Evolutionary conservation across 2,113 vertebrate genomes (phyloP), one percentile per base, ranked within the genome.

Genomic region (Chaetodon trifascialis): DNA sequence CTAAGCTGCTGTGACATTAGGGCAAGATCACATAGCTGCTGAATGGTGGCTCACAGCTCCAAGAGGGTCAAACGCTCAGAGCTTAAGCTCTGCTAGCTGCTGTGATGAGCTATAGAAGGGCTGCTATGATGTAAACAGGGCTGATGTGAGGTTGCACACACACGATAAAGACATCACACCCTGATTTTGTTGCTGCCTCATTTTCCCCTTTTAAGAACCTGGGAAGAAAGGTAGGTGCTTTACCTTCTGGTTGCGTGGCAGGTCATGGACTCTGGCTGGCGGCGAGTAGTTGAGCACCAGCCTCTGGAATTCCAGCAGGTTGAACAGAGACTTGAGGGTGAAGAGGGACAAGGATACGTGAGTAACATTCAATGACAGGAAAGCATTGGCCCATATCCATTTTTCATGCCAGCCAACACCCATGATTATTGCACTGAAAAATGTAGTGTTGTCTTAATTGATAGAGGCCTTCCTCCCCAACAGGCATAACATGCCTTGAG

Each of bases 191-290:
- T 44, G 17, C 62, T 5, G 34, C 47, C 65, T 68, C 2, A 11
- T 40, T 63, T 23, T 49, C 21, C 47, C 54, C 8, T 10, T 63
- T 14, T 0, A 2, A 25, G 9, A 36, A 19, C 12, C 21, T 19
- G 19, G 9, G 11, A 12, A 58, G 19, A 58, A 8, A 30, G 12
- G 46, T 4, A 10, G 62, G 36, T 36, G 17, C 47, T 94, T 94
- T 94, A 99, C 98, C 97, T 99, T 99, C 94, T 97, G 97, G 93
- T 99, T 99, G 87, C 96, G 96, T 15, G 98, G 97, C 87, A 98
- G 95, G 89, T 99, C 97, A 84, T 97, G 97, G 88, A 96, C 95
- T 86, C 95, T 95, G 89, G 96, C 95, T 25, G 97, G 97, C 51
- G 97, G 97, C n/a, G 91, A 97, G 91, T 98, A 99, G 95, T 99